Base-by-base conservation (phyloP, 92 coral and sea anemone species). In the Phenganax stokvisi region DNA sequence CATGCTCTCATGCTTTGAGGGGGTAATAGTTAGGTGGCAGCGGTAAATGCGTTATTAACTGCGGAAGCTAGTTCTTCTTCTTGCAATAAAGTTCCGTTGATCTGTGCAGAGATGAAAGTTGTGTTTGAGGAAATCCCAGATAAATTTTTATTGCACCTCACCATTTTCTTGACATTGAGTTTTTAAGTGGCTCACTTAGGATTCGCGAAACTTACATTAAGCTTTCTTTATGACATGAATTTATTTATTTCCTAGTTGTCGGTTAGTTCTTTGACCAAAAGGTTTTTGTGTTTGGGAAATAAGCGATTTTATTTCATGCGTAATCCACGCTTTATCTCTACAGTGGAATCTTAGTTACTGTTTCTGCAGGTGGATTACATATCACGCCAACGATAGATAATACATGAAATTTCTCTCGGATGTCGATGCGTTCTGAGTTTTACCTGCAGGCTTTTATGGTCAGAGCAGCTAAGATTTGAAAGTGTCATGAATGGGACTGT, bases 161-260 rank as follows among this genome's bases (percentile, higher is more conserved):
- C 47, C 47, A 37, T 37, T 37, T 37, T 5, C 5, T 37, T 37
- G 47, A 5, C 47, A 5, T 37, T 37, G 47, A 37, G 47, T 37
- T 37, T 37, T 37, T 37, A 37, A 5, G 47, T 37, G 47, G 47
- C 47, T 37, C 47, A 37, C 47, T 37, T 37, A 5, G 5, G 47
- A 37, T 37, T 20, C 47, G 5, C 5, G 5, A 37, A 37, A 37
- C 47, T 37, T 37, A 37, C 47, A 5, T 37, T 37, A 1, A 37
- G 47, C 54, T 9, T 20, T 3, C 37, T 71, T 71, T 0, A 71
- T 37, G 9, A 2, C 56, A 25, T 54, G 56, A 47, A 31, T 25
- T 20, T 6, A 20, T n/a, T 71, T 71, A 54, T 71, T 71, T 71
- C 54, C 29, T 67, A 54, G 31, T 79, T 47, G 54, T 31, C 59